phyloP scores from a whole-genome alignment of 2,113 vertebrate genomes.

The Phyllostomus hastatus region DNA sequence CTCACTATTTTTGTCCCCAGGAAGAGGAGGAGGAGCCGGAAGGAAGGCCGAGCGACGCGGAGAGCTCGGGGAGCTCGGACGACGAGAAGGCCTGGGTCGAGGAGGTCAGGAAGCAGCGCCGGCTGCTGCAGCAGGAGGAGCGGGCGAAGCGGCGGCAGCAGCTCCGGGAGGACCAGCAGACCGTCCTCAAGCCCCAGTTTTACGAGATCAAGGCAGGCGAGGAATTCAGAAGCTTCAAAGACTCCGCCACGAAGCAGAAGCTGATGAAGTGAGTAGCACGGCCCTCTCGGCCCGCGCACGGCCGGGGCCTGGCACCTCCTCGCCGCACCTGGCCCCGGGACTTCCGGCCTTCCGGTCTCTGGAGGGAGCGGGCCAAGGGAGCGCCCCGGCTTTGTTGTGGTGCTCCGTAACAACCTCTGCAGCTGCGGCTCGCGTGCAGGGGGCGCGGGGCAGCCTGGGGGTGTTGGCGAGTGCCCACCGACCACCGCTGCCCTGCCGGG shows the following conservation, averaged over 20 bases:
- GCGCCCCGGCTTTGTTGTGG: background rate
- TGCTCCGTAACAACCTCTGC: no score
- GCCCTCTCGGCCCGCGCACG: background rate
- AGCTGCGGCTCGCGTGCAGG: background rate
- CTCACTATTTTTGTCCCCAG: conserved; percentile 80
- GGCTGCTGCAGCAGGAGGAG: conserved; percentile 88
- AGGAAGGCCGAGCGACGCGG: conserved; percentile 94
- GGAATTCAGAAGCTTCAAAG: conserved; percentile 95
- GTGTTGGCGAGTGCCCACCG: accelerated
- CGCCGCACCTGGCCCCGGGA: background rate
- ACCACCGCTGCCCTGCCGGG: accelerated
- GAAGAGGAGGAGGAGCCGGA: conserved; percentile 93
- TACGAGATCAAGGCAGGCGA: conserved; percentile 97
- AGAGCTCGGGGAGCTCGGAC: conserved; percentile 93
- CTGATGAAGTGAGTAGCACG: conserved; percentile 90
- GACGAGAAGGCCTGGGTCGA: conserved; percentile 98
- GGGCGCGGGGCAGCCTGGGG: accelerated
- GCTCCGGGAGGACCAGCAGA: conserved; percentile 87
- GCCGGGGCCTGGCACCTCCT: background rate
- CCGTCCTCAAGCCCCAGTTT: conserved; percentile 91
- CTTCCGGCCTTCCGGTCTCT: background rate
- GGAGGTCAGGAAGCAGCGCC: conserved; percentile 96
- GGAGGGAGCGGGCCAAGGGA: no score
- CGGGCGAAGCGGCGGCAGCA: conserved; percentile 84
- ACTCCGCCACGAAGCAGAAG: conserved; percentile 90